Percentiles rank a stretch among this genome's conserved stretches.
Conservation (phyloP, 23 tunicate genomes). For the Styela clava region DNA sequence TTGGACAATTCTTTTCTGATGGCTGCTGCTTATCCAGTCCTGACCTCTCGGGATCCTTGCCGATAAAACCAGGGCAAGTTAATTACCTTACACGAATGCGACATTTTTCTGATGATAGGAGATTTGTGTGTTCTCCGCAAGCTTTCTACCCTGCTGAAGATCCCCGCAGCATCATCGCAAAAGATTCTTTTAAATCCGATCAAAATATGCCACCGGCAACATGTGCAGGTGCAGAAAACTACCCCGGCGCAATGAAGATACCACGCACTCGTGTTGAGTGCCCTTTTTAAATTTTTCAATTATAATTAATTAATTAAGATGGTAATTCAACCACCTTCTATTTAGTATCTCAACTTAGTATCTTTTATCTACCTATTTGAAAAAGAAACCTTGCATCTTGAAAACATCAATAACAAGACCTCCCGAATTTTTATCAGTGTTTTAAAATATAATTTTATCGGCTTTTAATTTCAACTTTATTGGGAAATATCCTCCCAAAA, state of each 20-base stretch:
- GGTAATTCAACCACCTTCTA: not conserved
- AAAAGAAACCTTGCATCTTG: not conserved
- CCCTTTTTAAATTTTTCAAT: constrained; percentile 47
- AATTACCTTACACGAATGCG: constrained; percentile 7
- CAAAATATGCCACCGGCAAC: constrained; percentile 13
- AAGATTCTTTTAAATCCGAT: not conserved
- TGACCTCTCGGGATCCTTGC: not conserved
- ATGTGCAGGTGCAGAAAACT: constrained; percentile 45
- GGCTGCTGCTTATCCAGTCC: constrained; percentile 10
- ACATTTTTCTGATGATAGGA: constrained; percentile 23
- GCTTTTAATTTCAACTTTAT: no score
- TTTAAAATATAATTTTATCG: no score
- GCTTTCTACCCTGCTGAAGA: not conserved
- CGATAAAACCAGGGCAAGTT: not conserved
- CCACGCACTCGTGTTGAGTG: constrained; percentile 69
- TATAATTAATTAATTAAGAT: no score
- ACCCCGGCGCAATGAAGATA: constrained; percentile 15
- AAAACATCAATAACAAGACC: not conserved
- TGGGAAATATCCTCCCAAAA: no score
- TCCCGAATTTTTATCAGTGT: no score
- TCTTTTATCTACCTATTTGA: not conserved
- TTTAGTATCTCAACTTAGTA: not conserved
- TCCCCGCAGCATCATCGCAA: constrained; percentile 2
- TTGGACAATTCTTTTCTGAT: constrained; percentile 8
- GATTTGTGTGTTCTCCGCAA: constrained; percentile 8